These are phyloP conservation scores for Sebastes kiyomatsui DNA, from an alignment of 2,797 vertebrate species.

Conservation along the genomic window DNA sequence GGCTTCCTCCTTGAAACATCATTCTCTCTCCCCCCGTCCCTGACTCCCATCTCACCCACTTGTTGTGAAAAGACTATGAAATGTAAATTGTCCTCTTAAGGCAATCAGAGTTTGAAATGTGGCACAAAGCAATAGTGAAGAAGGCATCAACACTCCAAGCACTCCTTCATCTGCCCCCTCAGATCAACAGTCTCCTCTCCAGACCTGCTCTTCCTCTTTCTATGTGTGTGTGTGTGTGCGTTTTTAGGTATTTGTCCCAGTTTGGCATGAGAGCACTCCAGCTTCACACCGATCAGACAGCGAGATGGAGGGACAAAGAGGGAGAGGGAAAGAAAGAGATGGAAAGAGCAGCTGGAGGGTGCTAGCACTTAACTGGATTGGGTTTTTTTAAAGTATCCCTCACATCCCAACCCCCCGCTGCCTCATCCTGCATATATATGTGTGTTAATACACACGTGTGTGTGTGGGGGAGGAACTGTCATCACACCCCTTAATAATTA, in stretches of 20 bases:
- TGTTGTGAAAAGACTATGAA: constrained; percentile 79
- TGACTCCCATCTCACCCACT: constrained; percentile 71
- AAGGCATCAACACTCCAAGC: constrained; percentile 72
- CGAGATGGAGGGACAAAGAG: constrained; percentile 53
- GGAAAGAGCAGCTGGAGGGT: constrained; percentile 67
- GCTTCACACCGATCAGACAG: constrained; percentile 54
- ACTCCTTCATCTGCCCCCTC: constrained; percentile 76
- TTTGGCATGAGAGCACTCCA: constrained; percentile 70
- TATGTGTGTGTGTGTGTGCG: constrained; percentile 16
- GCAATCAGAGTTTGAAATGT: constrained; percentile 80
- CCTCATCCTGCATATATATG: constrained; percentile 48
- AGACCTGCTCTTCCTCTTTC: constrained; percentile 49
- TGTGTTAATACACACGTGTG: constrained; percentile 21
- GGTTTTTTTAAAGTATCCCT: constrained; percentile 73
- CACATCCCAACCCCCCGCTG: constrained; percentile 53
- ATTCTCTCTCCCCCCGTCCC: constrained; percentile 54
- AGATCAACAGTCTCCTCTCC: constrained; percentile 66
- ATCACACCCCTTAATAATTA: constrained; percentile 65
- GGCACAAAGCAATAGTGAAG: constrained; percentile 74
- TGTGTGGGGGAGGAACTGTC: constrained; percentile 34
- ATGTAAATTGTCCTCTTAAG: constrained; percentile 83
- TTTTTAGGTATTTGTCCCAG: constrained; percentile 64
- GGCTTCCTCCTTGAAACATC: constrained; percentile 67
- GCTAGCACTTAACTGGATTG: constrained; percentile 81
- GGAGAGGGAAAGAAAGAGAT: constrained; percentile 42